These are phyloP conservation scores for Spondyliosoma cantharus DNA, from an alignment of 2,797 vertebrate genomes.

Conservation along the genomic window DNA sequence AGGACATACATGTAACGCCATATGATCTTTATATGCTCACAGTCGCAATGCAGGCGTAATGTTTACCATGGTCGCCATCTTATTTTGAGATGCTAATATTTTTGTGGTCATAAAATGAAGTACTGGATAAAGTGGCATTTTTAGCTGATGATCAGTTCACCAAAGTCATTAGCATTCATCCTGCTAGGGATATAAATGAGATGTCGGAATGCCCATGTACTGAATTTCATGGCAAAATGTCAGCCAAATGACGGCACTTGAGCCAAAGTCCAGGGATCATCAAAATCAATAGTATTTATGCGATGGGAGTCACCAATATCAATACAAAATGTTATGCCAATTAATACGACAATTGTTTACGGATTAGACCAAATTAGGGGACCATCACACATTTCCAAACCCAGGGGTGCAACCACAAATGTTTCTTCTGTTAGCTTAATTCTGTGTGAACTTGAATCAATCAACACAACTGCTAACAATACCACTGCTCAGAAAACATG, in stretches of 20 bases:
- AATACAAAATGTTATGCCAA: not conserved
- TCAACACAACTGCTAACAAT: slow-evolving; percentile 4
- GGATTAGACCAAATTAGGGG: not conserved
- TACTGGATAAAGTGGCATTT: not conserved
- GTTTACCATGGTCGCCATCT: not conserved
- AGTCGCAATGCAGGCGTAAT: not conserved
- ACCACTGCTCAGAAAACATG: slow-evolving; percentile 4
- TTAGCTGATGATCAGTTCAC: not conserved
- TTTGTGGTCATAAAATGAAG: too few relatives aligned
- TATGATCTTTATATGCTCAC: not conserved
- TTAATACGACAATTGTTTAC: not conserved
- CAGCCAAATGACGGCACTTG: too few relatives aligned
- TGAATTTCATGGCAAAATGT: not conserved
- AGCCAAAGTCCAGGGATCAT: not conserved
- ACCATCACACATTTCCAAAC: too few relatives aligned
- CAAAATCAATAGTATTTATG: not conserved
- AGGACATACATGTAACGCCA: not conserved
- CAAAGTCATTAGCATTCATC: not conserved
- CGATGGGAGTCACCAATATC: too few relatives aligned
- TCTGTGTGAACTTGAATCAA: not conserved
- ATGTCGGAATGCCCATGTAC: not conserved
- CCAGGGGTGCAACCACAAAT: too few relatives aligned
- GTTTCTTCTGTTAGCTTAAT: not conserved
- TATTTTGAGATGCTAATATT: not conserved
- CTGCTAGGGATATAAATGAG: not conserved